These are phyloP conservation scores for Hemiprocne comata DNA, from an alignment of 2,113 vertebrate species.

Conservation along the genomic window DNA sequence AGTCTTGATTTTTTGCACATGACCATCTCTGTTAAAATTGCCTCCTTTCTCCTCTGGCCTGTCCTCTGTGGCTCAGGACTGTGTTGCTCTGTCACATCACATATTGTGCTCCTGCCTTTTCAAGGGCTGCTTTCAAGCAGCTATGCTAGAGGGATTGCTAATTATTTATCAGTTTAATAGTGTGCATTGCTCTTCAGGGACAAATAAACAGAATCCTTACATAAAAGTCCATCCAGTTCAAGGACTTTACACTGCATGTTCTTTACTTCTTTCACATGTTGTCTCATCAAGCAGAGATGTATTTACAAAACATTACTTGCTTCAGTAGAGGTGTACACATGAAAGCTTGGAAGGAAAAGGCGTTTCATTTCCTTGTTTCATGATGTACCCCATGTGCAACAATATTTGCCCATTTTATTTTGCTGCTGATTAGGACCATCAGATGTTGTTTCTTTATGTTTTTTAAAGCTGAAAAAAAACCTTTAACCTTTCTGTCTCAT, in stretches of 20 bases:
- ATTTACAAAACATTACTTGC: conserved; percentile 17
- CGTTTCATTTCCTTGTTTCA: conserved; percentile 49
- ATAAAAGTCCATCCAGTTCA: neutral
- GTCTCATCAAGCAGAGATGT: neutral
- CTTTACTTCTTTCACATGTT: neutral
- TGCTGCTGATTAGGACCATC: neutral
- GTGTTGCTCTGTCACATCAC: neutral
- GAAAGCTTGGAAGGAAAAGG: conserved; percentile 9
- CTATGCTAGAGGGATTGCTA: neutral
- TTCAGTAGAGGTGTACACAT: neutral
- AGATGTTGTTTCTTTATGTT: conserved; percentile 16
- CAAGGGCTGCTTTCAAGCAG: neutral
- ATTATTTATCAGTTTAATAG: conserved; percentile 12
- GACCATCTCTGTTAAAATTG: neutral
- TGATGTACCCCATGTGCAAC: neutral
- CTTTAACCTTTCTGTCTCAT: conserved; percentile 62
- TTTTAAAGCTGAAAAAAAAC: neutral
- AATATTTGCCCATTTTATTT: neutral
- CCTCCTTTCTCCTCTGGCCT: neutral
- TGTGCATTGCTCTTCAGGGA: neutral
- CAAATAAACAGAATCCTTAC: neutral
- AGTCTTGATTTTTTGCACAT: neutral
- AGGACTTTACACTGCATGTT: neutral
- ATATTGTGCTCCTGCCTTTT: neutral
- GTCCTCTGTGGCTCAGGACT: neutral